Conservation (phyloP, 2,797 vertebrate species). For the Huso huso region DNA sequence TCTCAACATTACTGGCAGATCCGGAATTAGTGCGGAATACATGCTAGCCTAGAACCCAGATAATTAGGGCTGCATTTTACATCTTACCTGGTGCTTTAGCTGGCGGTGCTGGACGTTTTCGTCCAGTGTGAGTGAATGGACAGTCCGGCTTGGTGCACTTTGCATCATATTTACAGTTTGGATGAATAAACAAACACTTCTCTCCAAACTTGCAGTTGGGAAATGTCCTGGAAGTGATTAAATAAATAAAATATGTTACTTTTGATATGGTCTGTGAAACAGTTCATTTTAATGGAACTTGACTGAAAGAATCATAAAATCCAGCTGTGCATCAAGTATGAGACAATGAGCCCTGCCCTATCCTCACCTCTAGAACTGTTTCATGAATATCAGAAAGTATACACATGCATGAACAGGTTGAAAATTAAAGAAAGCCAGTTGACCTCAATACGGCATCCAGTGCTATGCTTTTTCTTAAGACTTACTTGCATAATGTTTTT, state of each 20-base stretch:
- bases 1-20: not conserved
- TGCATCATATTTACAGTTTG: conserved; percentile 92
- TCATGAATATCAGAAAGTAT: not conserved
- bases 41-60: not conserved
- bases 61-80: not conserved
- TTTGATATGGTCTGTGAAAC: no score
- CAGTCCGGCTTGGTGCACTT: conserved; percentile 88
- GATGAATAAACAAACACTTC: conserved; percentile 94
- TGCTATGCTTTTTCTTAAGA: conserved; percentile 8
- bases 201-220: conserved; percentile 93
- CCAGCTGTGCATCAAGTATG: not conserved
- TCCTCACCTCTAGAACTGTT: conserved; percentile 6
- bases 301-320: not conserved
- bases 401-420: not conserved
- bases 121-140: conserved; percentile 86
- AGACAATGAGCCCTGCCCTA: not conserved
- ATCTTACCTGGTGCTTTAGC: conserved; percentile 55
- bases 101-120: conserved; percentile 42
- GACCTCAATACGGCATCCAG: not conserved
- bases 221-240: conserved; percentile 66
- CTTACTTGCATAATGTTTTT: conserved; percentile 82
- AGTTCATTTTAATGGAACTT: no score
- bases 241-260: no score
- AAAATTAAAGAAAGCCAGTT: conserved; percentile 1
- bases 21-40: not conserved